Evolutionary conservation across 53 echinoderm and acorn worm genomes (phyloP), one percentile per base, ranked within the genome.

Genomic region (Arbacia lixula): DNA sequence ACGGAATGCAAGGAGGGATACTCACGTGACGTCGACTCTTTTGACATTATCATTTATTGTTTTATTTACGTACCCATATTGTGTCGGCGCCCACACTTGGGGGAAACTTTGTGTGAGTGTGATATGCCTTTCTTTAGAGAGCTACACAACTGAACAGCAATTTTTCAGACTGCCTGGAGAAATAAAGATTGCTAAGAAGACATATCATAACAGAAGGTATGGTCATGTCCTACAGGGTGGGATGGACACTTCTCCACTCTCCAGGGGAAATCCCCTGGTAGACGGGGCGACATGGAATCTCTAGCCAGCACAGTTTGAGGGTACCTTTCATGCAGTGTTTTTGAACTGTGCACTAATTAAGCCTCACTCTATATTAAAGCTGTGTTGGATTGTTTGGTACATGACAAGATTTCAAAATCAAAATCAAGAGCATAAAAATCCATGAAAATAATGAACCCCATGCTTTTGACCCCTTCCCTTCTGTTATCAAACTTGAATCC

Each of bases 31-130:
- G 79, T 60, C 79, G 60, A 57, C 79, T 38, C 40, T 37, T 60
- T 36, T 77, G 21, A 36, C 38, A 24, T 41, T n/a, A n/a, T 60
- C 52, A 5, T 6, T 73, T 58, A 53, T 39, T 60, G 33, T 76
- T 78, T 78, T 78, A 26, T 58, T 60, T 78, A 78, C 79, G 79
- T 78, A 78, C 79, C 79, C 79, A 78, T 75, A 75, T 60, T 38
- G 57, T 78, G 79, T 60, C 79, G 39, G 79, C 79, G 79, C 79
- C n/a, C n/a, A 78, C 79, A 36, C 79, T 78, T 78, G 79, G 39
- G 33, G 54, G 27, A 78, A 60, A 78, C 79, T 78, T 78, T 78
- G 64, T 64, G 64, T 29, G 79, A 38, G 79, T 78, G 79, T 78
- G 79, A 78, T 36, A 78, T 78, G 79, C 79, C 79, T 22, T 57